phyloP scores from a whole-genome alignment of 2,888 invertebrate species.

The Lingula anatina region DNA sequence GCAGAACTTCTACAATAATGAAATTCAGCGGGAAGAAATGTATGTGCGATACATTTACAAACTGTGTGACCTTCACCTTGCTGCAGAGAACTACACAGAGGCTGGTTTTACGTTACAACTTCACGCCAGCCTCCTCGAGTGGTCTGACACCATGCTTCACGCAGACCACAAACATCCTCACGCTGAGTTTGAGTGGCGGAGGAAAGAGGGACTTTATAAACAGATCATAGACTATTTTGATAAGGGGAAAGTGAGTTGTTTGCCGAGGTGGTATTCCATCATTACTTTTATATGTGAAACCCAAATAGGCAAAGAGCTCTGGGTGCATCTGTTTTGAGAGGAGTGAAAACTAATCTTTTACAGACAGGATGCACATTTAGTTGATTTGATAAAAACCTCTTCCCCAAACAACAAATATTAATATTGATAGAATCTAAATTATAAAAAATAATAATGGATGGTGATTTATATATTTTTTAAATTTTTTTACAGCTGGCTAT shows the following conservation, averaged over 20 bases:
- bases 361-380: too few species aligned
- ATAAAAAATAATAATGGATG: too few species aligned
- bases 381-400: too few species aligned
- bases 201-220: conserved; percentile 81
- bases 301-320: too few species aligned
- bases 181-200: conserved; percentile 81
- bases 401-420: too few species aligned
- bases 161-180: conserved; percentile 57
- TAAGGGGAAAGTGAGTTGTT: conserved; percentile 70
- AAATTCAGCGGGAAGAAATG: conserved; percentile 92
- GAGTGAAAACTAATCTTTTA: too few species aligned
- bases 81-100: conserved; percentile 88
- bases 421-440: too few species aligned
- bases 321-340: too few species aligned
- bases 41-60: conserved; percentile 93
- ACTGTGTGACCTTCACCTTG: conserved; percentile 83
- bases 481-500: too few species aligned
- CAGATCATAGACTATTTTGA: conserved; percentile 90
- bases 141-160: conserved; percentile 58
- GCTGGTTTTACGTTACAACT: conserved; percentile 90
- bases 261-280: too few species aligned
- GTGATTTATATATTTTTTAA: too few species aligned
- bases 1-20: conserved; percentile 93
- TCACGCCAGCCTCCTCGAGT: conserved; percentile 82
- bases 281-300: too few species aligned